Conservation (phyloP, 2,113 vertebrate genomes). For the Strix aluco region DNA sequence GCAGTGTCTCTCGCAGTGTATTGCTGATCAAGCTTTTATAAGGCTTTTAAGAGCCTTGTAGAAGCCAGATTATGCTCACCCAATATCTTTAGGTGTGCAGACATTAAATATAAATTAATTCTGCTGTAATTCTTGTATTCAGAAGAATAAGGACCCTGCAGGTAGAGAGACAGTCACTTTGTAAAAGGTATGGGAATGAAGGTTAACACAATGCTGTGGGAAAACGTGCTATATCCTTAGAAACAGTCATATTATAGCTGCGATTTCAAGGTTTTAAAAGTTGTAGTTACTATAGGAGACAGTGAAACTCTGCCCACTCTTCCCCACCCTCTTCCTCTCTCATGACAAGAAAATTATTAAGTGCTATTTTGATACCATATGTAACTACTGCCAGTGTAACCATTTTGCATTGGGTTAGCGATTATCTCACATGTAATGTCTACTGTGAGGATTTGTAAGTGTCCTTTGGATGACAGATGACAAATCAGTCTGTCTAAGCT, state of each 20-base stretch:
- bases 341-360: background rate
- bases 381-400: background rate
- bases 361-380: background rate
- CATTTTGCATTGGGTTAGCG: background rate
- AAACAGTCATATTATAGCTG: background rate
- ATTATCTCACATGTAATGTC: background rate
- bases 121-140: background rate
- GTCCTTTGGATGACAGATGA: background rate
- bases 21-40: background rate
- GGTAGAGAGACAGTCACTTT: background rate
- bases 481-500: background rate
- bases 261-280: background rate
- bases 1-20: background rate
- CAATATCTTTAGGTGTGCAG: background rate
- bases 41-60: background rate
- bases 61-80: background rate
- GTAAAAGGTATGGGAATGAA: background rate
- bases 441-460: background rate
- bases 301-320: background rate
- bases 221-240: background rate
- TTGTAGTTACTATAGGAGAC: background rate
- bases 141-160: background rate
- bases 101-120: background rate
- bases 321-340: background rate
- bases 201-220: accelerated